Base-by-base conservation (phyloP, 2,888 invertebrate species). In the Pristionchus japonicus region DNA sequence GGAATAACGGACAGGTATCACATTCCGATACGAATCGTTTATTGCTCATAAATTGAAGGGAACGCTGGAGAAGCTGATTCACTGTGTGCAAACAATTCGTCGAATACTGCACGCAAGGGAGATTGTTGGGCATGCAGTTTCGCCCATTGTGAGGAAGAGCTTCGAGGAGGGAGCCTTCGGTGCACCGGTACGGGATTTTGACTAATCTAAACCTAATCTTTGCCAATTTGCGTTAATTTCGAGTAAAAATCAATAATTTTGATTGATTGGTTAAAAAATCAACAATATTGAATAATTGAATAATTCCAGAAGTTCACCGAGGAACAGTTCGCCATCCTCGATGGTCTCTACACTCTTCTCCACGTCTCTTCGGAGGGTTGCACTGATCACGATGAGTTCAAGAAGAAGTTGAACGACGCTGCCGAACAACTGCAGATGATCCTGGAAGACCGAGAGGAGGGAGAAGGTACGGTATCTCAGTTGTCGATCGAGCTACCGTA, bases 131-230 rank as follows among this genome's bases (percentile, higher is more conserved):
- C 80, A 80, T 27, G 49, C 77, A 4, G 9, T 31, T 17, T 40
- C 61, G 13, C 80, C 77, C 13, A 80, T 80, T n/a, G 80, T 57
- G 15, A 31, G 80, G 7, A 52, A 80, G 57, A 27, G 27, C 57
- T 57, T 57, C 27, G 80, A 13, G 4, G 40, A 37, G 9, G 87
- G n/a, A n/a, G n/a, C n/a, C n/a, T n/a, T n/a, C n/a, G 87, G 87
- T 11, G 57, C 80, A 1, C 87, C 87, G 37, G 87, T 87, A 27
- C 9, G 87, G 1, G 23, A 27, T 1, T 31, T 9, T 27, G 43
- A n/a, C n/a, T n/a, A n/a, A n/a, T n/a, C n/a, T n/a, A n/a, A n/a
- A n/a, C n/a, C n/a, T n/a, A n/a, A n/a, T n/a, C n/a, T n/a, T n/a
- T n/a, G n/a, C n/a, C n/a, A n/a, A n/a, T n/a, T n/a, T n/a, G n/a